Conservation (phyloP, 2,888 invertebrate genomes). For the Gymnosoma rotundatum region DNA sequence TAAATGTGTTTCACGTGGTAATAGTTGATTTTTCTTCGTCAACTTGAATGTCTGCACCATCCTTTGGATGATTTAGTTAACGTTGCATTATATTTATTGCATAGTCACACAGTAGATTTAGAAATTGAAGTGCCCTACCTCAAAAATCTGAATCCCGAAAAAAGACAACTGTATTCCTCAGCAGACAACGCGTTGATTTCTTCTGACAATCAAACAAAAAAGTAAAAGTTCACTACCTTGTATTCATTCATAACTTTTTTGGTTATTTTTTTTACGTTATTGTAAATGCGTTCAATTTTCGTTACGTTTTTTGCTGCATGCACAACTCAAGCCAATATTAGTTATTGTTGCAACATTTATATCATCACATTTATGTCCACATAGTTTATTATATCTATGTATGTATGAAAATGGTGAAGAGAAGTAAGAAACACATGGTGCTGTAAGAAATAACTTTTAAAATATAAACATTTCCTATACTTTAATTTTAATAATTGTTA, state of each 20-base stretch:
- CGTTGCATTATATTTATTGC: not conserved
- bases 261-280: slow-evolving; percentile 12
- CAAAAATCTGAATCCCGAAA: not conserved
- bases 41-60: slow-evolving; percentile 2
- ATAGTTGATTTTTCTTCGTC: slow-evolving; percentile 14
- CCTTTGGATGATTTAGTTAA: slow-evolving; percentile 17
- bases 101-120: slow-evolving; percentile 43
- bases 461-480: too few relatives aligned
- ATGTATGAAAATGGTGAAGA: not conserved
- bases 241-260: not conserved
- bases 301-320: slow-evolving; percentile 36
- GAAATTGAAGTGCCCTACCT: not conserved
- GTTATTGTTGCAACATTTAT: slow-evolving; percentile 13
- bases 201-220: slow-evolving; percentile 59
- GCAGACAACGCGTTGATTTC: slow-evolving; percentile 62
- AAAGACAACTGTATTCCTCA: slow-evolving; percentile 38
- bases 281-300: slow-evolving; percentile 24
- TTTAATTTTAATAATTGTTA: too few relatives aligned
- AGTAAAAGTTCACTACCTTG: slow-evolving; percentile 40
- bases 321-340: slow-evolving; percentile 55
- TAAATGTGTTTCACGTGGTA: not conserved
- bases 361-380: not conserved
- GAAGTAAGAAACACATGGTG: too few relatives aligned
- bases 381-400: slow-evolving; percentile 1
- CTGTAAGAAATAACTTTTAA: too few relatives aligned